These are phyloP conservation scores for Ctenopoma kingsleyae DNA, from an alignment of 2,797 vertebrate genomes.

Conservation along the genomic window DNA sequence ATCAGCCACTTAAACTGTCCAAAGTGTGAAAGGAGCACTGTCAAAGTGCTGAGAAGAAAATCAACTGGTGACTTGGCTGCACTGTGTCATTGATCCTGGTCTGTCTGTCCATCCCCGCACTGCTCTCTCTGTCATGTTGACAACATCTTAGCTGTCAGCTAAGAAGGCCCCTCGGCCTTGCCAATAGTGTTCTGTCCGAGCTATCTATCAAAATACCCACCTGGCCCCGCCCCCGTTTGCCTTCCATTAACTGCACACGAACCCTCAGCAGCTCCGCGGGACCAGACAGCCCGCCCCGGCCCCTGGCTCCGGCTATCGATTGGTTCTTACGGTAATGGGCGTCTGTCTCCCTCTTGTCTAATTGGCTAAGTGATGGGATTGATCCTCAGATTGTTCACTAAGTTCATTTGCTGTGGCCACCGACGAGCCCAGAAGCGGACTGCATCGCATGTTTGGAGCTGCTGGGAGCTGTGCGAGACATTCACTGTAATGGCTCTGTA, in stretches of 20 bases:
- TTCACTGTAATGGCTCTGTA: slow-evolving; percentile 77
- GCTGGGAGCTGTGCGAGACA: slow-evolving; percentile 64
- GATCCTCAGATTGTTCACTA: slow-evolving; percentile 83
- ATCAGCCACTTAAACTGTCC: slow-evolving; percentile 73
- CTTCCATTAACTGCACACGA: slow-evolving; percentile 71
- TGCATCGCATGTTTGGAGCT: slow-evolving; percentile 59
- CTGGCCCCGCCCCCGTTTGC: slow-evolving; percentile 51
- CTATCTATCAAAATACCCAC: slow-evolving; percentile 54
- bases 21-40: slow-evolving; percentile 63
- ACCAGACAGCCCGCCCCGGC: slow-evolving; percentile 77
- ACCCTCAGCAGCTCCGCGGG: slow-evolving; percentile 52
- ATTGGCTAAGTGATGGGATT: slow-evolving; percentile 88
- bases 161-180: slow-evolving; percentile 1
- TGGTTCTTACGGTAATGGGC: slow-evolving; percentile 83
- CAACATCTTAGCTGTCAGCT: slow-evolving; percentile 40
- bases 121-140: slow-evolving; percentile 64
- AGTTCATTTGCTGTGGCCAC: slow-evolving; percentile 81
- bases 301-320: slow-evolving; percentile 85
- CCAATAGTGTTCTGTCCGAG: slow-evolving; percentile 47
- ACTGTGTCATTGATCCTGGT: slow-evolving; percentile 59
- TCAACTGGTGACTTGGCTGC: slow-evolving; percentile 52
- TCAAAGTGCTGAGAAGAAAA: slow-evolving; percentile 57
- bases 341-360: slow-evolving; percentile 86
- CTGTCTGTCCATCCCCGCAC: slow-evolving; percentile 47
- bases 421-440: slow-evolving; percentile 64